Base-by-base conservation (phyloP, 2,888 invertebrate species). In the Drosophila infuscata region DNA sequence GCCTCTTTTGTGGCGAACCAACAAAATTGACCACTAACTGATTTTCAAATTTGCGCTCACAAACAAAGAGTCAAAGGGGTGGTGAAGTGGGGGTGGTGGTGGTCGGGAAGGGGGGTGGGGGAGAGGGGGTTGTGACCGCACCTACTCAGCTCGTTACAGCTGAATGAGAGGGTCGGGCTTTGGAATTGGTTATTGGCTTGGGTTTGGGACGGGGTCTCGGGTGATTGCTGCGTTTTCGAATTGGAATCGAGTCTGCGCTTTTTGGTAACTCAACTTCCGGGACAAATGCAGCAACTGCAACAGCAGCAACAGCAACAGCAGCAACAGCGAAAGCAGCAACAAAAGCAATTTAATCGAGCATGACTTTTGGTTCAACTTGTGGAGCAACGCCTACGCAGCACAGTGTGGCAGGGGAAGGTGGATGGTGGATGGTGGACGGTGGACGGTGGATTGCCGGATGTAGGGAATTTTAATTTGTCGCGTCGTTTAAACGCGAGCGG, bases 391-490 rank as follows among this genome's bases (percentile, higher is more conserved):
- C 85, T 83, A 88, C 88, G 79, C 85, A 65, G 72, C 67, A 52
- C 51, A 49, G 36, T 9, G 56, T 30, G 11, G 20, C 46, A 41
- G 15, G n/a, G 33, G 46, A 11, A 3, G 41, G 25, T 46, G 60
- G 53, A 11, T 48, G 20, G 30, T 30, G 48, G 36, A 70, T 49
- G 29, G 51, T 54, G 60, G 60, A 48, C 25, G 25, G 25, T 25
- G 46, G 36, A 70, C 53, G 25, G 54, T 53, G 60, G 60, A 48
- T 74, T 76, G 72, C 91, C 91, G 91, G 91, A 91, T 91, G 90
- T 91, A 87, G 90, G 87, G 90, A 91, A 91, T 91, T 91, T 90
- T 90, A 89, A 91, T 91, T 90, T 82, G 90, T 88, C 86, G 84
- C 84, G 86, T 87, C 86, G 85, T 86, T 88, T 85, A 86, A 88